These are phyloP conservation scores for Exocentrus adspersus DNA, from an alignment of 2,888 invertebrate genomes.

Conservation along the genomic window DNA sequence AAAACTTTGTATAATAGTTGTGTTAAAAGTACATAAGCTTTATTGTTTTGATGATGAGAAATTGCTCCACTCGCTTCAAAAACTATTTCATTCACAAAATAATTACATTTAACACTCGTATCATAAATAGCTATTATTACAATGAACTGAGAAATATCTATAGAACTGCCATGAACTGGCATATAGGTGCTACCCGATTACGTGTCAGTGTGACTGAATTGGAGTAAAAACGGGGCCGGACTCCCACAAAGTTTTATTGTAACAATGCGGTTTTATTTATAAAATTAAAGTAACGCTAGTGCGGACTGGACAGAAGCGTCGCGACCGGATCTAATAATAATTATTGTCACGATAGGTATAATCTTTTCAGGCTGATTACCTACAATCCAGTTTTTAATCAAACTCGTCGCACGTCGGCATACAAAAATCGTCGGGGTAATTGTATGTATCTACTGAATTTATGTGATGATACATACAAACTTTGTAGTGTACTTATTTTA, in stretches of 20 bases:
- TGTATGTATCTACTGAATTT: too few relatives aligned
- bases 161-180: background rate
- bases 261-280: conserved; percentile 42
- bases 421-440: background rate
- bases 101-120: too few relatives aligned
- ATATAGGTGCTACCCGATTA: too few relatives aligned
- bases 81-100: too few relatives aligned
- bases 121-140: too few relatives aligned
- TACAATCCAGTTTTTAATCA: conserved; percentile 30
- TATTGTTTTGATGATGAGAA: too few relatives aligned
- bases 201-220: background rate
- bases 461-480: too few relatives aligned
- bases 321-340: conserved; percentile 46
- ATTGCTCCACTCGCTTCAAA: too few relatives aligned
- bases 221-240: conserved; percentile 4
- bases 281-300: conserved; percentile 42
- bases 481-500: too few relatives aligned
- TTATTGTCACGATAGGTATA: conserved; percentile 38
- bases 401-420: background rate
- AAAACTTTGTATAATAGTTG: too few relatives aligned
- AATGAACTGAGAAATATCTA: background rate
- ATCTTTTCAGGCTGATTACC: conserved; percentile 24
- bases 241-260: conserved; percentile 26
- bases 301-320: conserved; percentile 40
- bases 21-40: too few relatives aligned